Base-by-base conservation (phyloP, 2,888 invertebrate species). In the Halocaridina rubra region DNA sequence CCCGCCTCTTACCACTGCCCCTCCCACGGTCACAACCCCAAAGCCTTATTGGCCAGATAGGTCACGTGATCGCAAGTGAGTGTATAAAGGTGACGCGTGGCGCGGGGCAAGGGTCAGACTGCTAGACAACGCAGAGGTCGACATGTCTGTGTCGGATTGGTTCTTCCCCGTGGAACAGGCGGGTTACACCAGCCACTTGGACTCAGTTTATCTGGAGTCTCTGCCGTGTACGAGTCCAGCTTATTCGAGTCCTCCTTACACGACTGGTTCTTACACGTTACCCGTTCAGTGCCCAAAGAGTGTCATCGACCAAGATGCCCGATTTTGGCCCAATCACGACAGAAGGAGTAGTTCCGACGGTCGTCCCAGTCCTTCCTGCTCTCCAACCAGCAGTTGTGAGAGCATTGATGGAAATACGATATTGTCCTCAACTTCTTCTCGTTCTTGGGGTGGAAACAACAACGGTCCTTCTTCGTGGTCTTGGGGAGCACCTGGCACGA, bases 401-500 rank as follows among this genome's bases (percentile, higher is more conserved):
- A 84, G 78, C 59, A 61, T 69, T 1, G 81, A 81, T 64, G 64
- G 81, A 33, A 32, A 69, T 8, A 76, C 81, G n/a, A 13, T 19
- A 10, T 24, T 24, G 3, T 67, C 27, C 13, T 3, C 29, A 5
- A 19, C 67, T 22, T 67, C 67, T 22, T 29, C 67, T 16, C n/a
- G 67, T 16, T 59, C 74, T 32, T 81, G 81, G 81, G 27, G 69
- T 33, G 29, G 53, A 30, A 67, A 81, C 19, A 22, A 27, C 10
- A 30, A 33, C 3, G 81, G 84, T 10, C 84, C 80, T 19, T 71
- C 84, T n/a, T 76, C 79, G 16, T 84, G 84, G 84, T 76, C 75
- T 7, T 84, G 84, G 80, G 84, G 84, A 16, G 84, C 80, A 29
- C 84, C 84, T 24, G 84, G 84, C n/a, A 84, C 80, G n/a, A 84